These are phyloP conservation scores for Acrossocheilus wenchowensis DNA, from an alignment of 2,797 vertebrate genomes.

Conservation along the genomic window DNA sequence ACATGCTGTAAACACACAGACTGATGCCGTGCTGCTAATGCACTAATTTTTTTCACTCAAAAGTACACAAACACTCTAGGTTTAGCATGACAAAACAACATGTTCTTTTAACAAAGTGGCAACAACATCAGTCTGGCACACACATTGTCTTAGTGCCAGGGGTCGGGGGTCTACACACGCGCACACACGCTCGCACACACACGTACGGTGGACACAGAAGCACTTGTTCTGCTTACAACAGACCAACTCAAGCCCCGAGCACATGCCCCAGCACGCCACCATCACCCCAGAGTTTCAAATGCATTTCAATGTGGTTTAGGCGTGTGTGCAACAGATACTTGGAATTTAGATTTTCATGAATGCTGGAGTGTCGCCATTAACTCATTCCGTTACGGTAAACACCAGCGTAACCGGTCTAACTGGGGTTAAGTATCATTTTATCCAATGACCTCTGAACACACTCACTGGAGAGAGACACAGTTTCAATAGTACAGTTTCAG, in stretches of 20 bases:
- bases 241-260: slow-evolving; percentile 33
- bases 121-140: background rate
- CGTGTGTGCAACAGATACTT: background rate
- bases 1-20: background rate
- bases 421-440: background rate
- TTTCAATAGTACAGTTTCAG: background rate
- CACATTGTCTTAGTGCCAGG: slow-evolving; percentile 16
- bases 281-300: background rate
- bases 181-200: background rate
- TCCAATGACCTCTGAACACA: background rate
- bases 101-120: background rate
- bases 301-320: slow-evolving; percentile 1
- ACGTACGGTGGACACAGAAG: slow-evolving; percentile 16
- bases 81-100: background rate
- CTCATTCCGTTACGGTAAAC: slow-evolving; percentile 3
- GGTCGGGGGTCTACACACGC: slow-evolving; percentile 3
- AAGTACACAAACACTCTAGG: background rate
- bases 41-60: background rate
- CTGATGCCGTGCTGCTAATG: background rate
- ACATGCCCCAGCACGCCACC: slow-evolving; percentile 39
- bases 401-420: slow-evolving; percentile 24
- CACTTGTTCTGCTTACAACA: slow-evolving; percentile 44
- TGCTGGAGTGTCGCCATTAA: background rate
- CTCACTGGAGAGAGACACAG: background rate
- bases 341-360: slow-evolving; percentile 1